These are phyloP conservation scores for Nettapus auritus DNA, from an alignment of 2,113 vertebrate genomes.

Conservation along the genomic window DNA sequence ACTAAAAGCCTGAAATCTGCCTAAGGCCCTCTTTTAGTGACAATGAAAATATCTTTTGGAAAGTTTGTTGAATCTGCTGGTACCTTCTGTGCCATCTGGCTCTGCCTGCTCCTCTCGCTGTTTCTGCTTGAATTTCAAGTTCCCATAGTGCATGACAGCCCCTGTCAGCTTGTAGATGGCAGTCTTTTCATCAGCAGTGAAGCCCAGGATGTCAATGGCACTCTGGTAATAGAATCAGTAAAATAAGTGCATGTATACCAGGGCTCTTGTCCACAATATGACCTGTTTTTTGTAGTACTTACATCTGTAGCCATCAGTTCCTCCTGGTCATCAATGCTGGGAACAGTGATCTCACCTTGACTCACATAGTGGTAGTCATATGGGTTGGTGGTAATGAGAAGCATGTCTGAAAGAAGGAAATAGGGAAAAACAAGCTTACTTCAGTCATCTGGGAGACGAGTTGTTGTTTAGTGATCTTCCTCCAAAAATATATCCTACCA, in stretches of 20 bases:
- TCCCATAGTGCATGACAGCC: slow-evolving; percentile 87
- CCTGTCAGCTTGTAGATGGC: slow-evolving; percentile 89
- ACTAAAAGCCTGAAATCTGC: background rate
- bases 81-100: slow-evolving; percentile 87
- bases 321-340: slow-evolving; percentile 85
- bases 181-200: slow-evolving; percentile 81
- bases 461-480: background rate
- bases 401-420: slow-evolving; percentile 75
- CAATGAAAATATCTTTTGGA: background rate
- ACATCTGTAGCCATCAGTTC: slow-evolving; percentile 85
- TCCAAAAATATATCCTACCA: background rate
- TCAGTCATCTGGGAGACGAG: background rate
- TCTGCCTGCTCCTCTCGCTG: slow-evolving; percentile 86
- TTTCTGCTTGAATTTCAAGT: slow-evolving; percentile 90
- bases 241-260: background rate
- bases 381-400: slow-evolving; percentile 89
- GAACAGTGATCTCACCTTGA: slow-evolving; percentile 83
- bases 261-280: background rate
- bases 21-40: background rate
- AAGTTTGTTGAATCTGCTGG: background rate
- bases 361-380: slow-evolving; percentile 83
- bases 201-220: slow-evolving; percentile 86
- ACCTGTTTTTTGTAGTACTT: slow-evolving; percentile 33
- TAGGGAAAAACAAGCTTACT: background rate
- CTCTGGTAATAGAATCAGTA: slow-evolving; percentile 59